Conservation (phyloP, 2,888 invertebrate genomes). For the Cryptocheilus praepositus region DNA sequence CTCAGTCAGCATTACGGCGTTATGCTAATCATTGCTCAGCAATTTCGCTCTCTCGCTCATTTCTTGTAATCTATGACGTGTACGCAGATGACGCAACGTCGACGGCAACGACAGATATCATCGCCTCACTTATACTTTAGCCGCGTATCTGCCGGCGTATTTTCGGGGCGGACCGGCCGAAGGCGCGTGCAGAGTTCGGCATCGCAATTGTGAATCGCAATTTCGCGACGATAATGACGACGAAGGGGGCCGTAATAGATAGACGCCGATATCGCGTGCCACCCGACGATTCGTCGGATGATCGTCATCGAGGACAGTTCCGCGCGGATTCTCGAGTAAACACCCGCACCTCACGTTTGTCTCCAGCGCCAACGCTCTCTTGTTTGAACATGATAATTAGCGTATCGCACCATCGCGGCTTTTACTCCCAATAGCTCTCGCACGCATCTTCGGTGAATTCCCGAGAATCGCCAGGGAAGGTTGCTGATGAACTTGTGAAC, state of each 20-base stretch:
- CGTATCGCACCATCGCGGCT: neutral
- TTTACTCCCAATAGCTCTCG: no score
- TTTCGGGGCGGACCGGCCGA: no score
- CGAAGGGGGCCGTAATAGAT: conserved; percentile 45
- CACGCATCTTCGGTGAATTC: no score
- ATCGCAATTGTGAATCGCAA: conserved; percentile 18
- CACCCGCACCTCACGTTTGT: conserved; percentile 25
- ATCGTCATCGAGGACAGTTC: conserved; percentile 39
- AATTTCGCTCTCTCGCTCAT: conserved; percentile 22
- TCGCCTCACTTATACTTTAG: neutral
- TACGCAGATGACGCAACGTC: conserved; percentile 23
- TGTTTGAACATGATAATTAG: neutral
- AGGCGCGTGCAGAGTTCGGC: neutral
- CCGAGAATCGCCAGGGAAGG: no score
- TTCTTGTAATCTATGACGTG: conserved; percentile 35
- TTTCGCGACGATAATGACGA: conserved; percentile 48
- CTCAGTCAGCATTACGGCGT: no score
- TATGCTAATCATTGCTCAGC: conserved; percentile 3
- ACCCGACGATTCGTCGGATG: conserved; percentile 32
- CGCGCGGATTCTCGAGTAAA: conserved; percentile 34
- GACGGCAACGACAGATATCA: conserved; percentile 14
- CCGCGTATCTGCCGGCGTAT: no score
- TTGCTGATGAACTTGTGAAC: no score
- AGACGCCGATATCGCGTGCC: conserved; percentile 47
- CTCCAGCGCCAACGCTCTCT: neutral